phyloP scores from a whole-genome alignment of 2,113 vertebrate species.

The Nothobranchius kuhntae region DNA sequence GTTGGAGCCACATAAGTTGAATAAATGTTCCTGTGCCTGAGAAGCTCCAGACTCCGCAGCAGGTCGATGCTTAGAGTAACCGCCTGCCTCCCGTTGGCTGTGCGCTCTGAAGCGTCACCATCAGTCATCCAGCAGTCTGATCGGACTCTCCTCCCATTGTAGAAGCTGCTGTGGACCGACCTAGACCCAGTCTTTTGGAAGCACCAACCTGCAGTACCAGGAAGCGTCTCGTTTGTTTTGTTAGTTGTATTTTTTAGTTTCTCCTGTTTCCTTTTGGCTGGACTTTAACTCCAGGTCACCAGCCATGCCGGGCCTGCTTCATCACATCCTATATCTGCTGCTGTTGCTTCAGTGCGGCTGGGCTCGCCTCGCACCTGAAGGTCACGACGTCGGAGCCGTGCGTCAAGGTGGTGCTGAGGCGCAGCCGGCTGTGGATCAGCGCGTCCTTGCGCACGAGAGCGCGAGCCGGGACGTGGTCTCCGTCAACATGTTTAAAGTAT shows the following conservation, averaged over 20 bases:
- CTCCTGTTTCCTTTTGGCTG: neutral
- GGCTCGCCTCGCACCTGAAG: constrained; percentile 23
- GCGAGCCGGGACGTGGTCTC: constrained; percentile 81
- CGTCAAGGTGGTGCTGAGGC: constrained; percentile 39
- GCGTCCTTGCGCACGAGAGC: constrained; percentile 54
- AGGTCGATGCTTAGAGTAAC: neutral
- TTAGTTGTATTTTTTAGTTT: neutral
- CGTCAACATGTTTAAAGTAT: constrained; percentile 88
- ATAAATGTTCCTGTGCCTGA: too few species aligned
- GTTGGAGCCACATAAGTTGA: too few species aligned
- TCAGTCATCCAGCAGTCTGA: constrained; percentile 57
- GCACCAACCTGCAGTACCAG: neutral
- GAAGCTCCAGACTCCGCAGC: neutral
- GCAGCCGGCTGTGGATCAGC: constrained; percentile 10
- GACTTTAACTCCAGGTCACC: constrained; percentile 1
- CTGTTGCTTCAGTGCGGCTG: constrained; percentile 47
- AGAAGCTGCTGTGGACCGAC: constrained; percentile 60
- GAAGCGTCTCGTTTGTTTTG: neutral
- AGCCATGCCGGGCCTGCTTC: constrained; percentile 56
- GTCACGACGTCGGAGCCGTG: constrained; percentile 7
- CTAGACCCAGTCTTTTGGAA: too few species aligned
- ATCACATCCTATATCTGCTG: constrained; percentile 50
- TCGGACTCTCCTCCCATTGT: constrained; percentile 8
- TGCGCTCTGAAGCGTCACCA: constrained; percentile 65
- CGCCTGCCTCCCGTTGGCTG: constrained; percentile 68